Percentiles rank a stretch among this genome's conserved stretches.
Conservation (phyloP, 1,140 invertebrate genomes). For the Contarinia nasturtii region DNA sequence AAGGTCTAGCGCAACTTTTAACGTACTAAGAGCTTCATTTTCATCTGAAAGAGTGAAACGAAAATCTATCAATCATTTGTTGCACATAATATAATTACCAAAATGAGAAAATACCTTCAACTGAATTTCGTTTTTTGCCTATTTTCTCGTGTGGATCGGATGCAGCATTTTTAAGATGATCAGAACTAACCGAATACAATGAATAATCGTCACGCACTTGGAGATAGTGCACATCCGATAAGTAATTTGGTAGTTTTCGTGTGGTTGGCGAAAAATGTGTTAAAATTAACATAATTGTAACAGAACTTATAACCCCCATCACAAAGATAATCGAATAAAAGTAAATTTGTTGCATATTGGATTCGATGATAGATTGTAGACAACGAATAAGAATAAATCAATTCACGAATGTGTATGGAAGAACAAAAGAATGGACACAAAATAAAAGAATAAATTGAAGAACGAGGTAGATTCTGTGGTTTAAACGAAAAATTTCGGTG, state of each 20-base stretch:
- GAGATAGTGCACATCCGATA: slow-evolving; percentile 14
- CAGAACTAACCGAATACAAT: background rate
- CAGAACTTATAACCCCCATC: background rate
- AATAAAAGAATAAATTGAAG: too few species aligned
- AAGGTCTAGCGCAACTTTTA: slow-evolving; percentile 71
- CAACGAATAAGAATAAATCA: too few species aligned
- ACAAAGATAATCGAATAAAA: slow-evolving; percentile 1
- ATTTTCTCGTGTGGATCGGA: background rate
- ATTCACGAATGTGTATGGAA: too few species aligned
- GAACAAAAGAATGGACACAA: too few species aligned
- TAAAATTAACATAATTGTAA: background rate
- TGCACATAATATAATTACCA: background rate
- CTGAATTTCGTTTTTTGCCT: background rate
- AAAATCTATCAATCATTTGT: background rate
- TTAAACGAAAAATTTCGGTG: too few species aligned
- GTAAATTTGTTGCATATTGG: background rate
- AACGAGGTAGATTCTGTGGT: too few species aligned
- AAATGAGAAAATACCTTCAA: background rate
- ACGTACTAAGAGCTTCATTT: slow-evolving; percentile 59
- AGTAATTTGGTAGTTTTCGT: slow-evolving; percentile 10
- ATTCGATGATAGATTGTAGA: too few species aligned
- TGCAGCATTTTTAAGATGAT: background rate
- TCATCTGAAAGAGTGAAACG: slow-evolving; percentile 7
- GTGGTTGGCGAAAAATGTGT: background rate
- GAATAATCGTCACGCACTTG: slow-evolving; percentile 20